Conservation (phyloP, 1,140 invertebrate genomes). For the Listronotus oregonensis region DNA sequence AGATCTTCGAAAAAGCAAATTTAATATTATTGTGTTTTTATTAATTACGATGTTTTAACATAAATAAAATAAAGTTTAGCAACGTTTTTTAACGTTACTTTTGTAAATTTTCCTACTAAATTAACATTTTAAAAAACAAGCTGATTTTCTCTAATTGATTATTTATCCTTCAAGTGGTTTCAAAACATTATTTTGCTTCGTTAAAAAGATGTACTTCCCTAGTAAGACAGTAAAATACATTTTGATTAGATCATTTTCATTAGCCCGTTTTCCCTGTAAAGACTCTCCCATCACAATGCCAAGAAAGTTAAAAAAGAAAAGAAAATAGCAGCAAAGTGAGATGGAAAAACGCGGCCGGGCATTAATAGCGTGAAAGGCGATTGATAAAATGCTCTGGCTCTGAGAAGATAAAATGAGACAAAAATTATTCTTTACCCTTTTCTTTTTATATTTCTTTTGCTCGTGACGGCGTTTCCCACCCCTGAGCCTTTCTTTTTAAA, state of each 20-base stretch:
- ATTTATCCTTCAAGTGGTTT: too few relatives aligned
- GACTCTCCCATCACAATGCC: constrained; percentile 1
- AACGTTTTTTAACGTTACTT: too few relatives aligned
- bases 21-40: too few relatives aligned
- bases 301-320: constrained; percentile 16
- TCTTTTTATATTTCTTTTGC: constrained; percentile 31
- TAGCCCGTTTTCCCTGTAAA: background rate
- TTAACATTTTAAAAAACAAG: too few relatives aligned
- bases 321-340: constrained; percentile 15
- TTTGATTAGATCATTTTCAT: background rate
- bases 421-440: constrained; percentile 31
- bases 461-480: background rate
- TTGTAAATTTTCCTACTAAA: too few relatives aligned
- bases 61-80: too few relatives aligned
- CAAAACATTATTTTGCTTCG: too few relatives aligned
- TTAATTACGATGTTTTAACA: too few relatives aligned
- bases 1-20: too few relatives aligned
- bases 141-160: too few relatives aligned
- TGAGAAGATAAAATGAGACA: constrained; percentile 33
- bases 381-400: constrained; percentile 33
- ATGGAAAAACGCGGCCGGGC: constrained; percentile 21
- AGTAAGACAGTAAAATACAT: too few relatives aligned
- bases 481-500: background rate
- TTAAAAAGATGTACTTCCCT: too few relatives aligned
- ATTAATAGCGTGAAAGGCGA: constrained; percentile 36